phyloP scores from a whole-genome alignment of 2,797 vertebrate genomes.

The Poecile montanus region DNA sequence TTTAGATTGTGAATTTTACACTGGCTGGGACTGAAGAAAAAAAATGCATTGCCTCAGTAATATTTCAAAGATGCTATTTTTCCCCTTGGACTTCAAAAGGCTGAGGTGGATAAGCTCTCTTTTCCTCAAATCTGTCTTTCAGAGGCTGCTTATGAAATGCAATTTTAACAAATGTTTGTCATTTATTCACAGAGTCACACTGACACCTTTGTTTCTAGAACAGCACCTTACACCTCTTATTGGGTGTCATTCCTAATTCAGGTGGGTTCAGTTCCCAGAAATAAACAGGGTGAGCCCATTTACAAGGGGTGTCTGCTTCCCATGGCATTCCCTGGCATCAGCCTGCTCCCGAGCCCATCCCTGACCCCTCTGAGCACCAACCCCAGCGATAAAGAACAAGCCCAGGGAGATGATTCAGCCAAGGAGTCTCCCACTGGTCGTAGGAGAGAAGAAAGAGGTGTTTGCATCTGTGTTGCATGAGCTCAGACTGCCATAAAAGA shows the following conservation, averaged over 20 bases:
- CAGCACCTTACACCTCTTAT: neutral
- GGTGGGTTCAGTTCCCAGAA: neutral
- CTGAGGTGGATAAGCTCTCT: neutral
- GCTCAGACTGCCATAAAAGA: neutral
- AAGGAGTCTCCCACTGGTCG: neutral
- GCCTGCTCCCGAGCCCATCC: neutral
- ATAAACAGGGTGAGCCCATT: neutral
- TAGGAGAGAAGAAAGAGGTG: neutral
- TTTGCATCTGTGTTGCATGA: neutral
- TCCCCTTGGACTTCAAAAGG: neutral
- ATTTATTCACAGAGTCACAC: neutral
- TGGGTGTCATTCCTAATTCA: fast-evolving
- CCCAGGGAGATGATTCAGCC: neutral
- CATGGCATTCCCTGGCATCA: neutral
- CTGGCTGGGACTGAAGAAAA: neutral
- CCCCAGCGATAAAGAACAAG: neutral
- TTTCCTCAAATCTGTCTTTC: neutral
- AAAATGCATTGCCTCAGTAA: neutral
- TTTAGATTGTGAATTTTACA: neutral
- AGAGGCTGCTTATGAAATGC: neutral
- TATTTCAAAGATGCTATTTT: neutral
- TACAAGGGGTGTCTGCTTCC: neutral
- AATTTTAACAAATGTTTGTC: neutral
- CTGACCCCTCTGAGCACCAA: neutral
- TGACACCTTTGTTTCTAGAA: neutral